Conservation (phyloP, 1,140 invertebrate genomes). For the Hycleus phaleratus region DNA sequence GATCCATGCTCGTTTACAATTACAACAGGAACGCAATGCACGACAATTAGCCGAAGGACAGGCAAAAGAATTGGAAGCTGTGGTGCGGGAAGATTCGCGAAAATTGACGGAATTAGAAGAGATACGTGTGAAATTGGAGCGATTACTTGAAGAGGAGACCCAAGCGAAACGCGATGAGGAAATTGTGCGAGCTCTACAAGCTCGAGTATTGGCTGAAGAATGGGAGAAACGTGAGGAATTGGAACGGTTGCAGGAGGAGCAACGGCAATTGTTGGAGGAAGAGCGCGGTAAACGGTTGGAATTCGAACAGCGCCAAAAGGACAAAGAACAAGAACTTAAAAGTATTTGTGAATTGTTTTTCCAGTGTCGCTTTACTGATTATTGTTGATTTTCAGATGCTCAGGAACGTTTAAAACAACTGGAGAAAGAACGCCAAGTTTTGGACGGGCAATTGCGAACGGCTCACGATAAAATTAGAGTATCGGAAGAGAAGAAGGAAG, state of each 20-base stretch:
- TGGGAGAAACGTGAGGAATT: slow-evolving; percentile 74
- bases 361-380: not conserved
- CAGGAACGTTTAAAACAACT: slow-evolving; percentile 55
- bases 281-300: slow-evolving; percentile 65
- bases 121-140: slow-evolving; percentile 57
- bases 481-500: slow-evolving; percentile 58
- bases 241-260: slow-evolving; percentile 67
- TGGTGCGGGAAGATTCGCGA: slow-evolving; percentile 61
- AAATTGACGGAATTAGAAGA: slow-evolving; percentile 64
- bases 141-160: slow-evolving; percentile 66
- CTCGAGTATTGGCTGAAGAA: slow-evolving; percentile 69
- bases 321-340: slow-evolving; percentile 62
- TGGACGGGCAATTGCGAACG: slow-evolving; percentile 58
- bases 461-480: slow-evolving; percentile 58
- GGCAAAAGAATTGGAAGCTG: slow-evolving; percentile 54
- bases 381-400: slow-evolving; percentile 48
- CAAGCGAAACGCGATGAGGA: slow-evolving; percentile 78
- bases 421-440: slow-evolving; percentile 55
- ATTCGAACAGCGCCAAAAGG: slow-evolving; percentile 60
- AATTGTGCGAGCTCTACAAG: slow-evolving; percentile 67
- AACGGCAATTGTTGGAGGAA: slow-evolving; percentile 60
- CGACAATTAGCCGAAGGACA: slow-evolving; percentile 59
- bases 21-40: slow-evolving; percentile 58
- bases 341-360: slow-evolving; percentile 37
- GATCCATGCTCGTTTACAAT: slow-evolving; percentile 45